Evolutionary conservation across 2,888 invertebrate genomes (phyloP).

Genomic region (Tinea semifulvella): DNA sequence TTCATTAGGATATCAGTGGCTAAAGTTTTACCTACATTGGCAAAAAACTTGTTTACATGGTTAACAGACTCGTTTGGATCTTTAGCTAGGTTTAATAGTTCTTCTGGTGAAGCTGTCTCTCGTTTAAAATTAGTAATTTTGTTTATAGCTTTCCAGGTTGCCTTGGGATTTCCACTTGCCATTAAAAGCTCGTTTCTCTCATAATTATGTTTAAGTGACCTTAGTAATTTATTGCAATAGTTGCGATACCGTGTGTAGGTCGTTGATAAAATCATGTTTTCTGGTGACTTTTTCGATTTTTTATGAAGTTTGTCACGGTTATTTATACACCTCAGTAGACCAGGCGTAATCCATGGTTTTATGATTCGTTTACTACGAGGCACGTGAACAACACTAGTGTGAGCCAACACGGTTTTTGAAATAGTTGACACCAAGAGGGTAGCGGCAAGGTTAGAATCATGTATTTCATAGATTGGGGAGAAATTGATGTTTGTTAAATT

Average conservation of each 20-base stretch:
- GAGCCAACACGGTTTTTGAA: too few relatives aligned
- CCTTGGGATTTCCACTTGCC: neutral
- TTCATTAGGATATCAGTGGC: too few relatives aligned
- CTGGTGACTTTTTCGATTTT: neutral
- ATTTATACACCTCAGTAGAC: neutral
- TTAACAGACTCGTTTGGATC: neutral
- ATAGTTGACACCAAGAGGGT: too few relatives aligned
- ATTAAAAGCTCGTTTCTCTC: neutral
- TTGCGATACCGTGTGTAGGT: neutral
- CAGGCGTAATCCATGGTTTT: neutral
- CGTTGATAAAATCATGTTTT: neutral
- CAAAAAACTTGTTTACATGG: neutral
- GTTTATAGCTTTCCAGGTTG: neutral
- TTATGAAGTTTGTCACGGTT: neutral
- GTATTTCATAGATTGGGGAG: too few relatives aligned
- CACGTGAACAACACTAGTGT: too few relatives aligned
- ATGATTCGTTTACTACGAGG: neutral
- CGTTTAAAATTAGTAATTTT: neutral
- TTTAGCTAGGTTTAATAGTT: neutral
- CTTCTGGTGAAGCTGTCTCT: neutral
- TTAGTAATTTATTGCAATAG: neutral
- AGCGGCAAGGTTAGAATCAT: too few relatives aligned
- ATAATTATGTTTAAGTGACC: neutral
- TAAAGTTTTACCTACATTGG: neutral
- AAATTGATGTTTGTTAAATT: too few relatives aligned